phyloP scores from a whole-genome alignment of 2,113 vertebrate genomes.

The Nestor notabilis region DNA sequence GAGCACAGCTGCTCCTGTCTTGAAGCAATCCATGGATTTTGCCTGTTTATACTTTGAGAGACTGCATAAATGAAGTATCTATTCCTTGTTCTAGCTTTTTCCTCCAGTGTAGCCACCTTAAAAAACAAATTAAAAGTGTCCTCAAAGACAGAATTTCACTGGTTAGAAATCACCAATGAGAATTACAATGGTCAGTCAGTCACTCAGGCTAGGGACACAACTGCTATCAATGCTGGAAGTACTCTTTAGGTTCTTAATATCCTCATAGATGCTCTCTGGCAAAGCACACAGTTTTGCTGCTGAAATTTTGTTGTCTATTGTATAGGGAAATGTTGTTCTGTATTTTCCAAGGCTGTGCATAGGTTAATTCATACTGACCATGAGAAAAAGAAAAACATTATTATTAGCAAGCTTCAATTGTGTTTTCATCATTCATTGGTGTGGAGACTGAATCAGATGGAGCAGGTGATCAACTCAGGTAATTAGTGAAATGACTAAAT shows the following conservation, averaged over 20 bases:
- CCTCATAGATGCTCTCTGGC: neutral
- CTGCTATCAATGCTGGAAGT: rapidly evolving
- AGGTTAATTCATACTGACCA: neutral
- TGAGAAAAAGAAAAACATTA: neutral
- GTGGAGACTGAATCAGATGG: constrained; percentile 3
- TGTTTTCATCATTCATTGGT: constrained; percentile 6
- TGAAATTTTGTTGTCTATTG: neutral
- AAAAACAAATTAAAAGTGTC: neutral
- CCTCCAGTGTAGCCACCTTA: neutral
- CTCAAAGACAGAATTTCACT: neutral
- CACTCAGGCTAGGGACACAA: neutral
- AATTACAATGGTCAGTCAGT: neutral
- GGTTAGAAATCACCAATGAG: neutral
- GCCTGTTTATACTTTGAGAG: neutral
- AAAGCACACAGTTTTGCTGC: neutral
- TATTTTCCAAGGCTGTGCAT: neutral
- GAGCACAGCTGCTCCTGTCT: neutral
- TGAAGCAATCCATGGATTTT: neutral
- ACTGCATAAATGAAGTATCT: neutral
- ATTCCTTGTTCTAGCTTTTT: neutral
- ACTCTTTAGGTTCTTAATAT: neutral
- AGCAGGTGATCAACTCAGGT: neutral
- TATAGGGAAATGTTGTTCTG: neutral
- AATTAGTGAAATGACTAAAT: constrained; percentile 1
- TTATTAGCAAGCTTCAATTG: neutral